Percentiles rank a stretch among this genome's conserved stretches.
Conservation (phyloP, 2,113 vertebrate species). For the Isichthys henryi region DNA sequence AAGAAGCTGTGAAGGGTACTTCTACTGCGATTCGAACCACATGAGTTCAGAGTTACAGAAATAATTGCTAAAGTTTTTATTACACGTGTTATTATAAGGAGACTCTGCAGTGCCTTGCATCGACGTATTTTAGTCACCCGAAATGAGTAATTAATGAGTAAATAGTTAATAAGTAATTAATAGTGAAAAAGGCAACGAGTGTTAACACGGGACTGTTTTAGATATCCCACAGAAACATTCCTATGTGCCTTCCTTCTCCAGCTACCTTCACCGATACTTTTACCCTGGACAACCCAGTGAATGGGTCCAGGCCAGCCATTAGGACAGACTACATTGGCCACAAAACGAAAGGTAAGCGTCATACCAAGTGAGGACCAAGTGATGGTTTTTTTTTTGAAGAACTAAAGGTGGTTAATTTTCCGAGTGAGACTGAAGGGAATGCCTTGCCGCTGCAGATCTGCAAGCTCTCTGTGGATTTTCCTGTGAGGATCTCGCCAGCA, state of each 20-base stretch:
- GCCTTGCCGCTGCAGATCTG: conserved; percentile 54
- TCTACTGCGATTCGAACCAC: background rate
- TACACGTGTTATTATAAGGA: background rate
- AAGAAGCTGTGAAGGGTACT: background rate
- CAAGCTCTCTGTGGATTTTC: conserved; percentile 86
- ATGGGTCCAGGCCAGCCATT: conserved; percentile 88
- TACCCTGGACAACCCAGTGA: conserved; percentile 80
- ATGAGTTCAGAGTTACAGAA: background rate
- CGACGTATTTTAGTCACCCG: background rate
- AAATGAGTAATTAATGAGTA: background rate
- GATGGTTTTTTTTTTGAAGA: background rate
- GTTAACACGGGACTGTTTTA: background rate
- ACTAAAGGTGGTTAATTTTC: background rate
- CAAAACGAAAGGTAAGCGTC: conserved; percentile 73
- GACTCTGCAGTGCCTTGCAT: background rate
- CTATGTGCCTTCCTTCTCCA: conserved; percentile 25
- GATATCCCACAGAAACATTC: conserved; percentile 10
- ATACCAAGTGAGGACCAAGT: background rate
- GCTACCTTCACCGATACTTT: conserved; percentile 68
- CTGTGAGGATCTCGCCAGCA: conserved; percentile 81
- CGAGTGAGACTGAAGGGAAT: background rate
- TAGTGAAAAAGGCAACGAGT: background rate
- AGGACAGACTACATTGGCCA: conserved; percentile 86
- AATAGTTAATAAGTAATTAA: background rate
- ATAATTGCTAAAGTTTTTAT: background rate